Base-by-base conservation (phyloP, 2,113 vertebrate genomes). In the Phalacrocorax aristotelis region DNA sequence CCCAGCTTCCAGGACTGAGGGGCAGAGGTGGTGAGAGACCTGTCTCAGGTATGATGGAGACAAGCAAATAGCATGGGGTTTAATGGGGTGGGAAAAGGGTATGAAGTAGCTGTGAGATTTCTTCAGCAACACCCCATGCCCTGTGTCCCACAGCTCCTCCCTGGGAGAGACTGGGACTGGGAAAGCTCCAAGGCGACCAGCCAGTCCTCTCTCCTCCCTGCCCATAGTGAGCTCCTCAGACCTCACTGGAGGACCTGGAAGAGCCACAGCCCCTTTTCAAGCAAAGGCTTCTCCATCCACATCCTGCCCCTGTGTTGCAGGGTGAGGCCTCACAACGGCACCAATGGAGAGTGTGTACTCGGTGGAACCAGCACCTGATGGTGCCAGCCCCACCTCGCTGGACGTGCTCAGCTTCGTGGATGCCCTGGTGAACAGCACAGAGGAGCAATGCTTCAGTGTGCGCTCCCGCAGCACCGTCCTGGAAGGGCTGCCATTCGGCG, bases 401-500 rank as follows among this genome's bases (percentile, higher is more conserved):
- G 98, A 97, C 3, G 19, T 87, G 48, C 87, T 98, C 76, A 68
- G 96, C n/a, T 95, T 98, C 83, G 83, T 98, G 74, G 97, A 97
- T 0, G 26, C 91, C 0, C 20, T 97, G 0, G 97, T 62, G 46
- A 99, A 99, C 98, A 95, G 97, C 86, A 98, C 99, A 0, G 96
- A 66, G 10, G 98, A 98, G 4, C 98, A 98, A 44, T 99, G 99
- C 90, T 99, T 99, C 95, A 98, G 94, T 5, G 96, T 98, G 7
- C 98, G 97, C 48, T 98, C 99, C 27, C 98, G 48, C 94, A 99
- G 98, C 98, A 99, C 99, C 0, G 99, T 99, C 81, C 98, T 99
- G 65, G 99, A 99, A 96, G 99, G 99, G 10, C 98, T 99, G 96
- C 99, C 99, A 0, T 99, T 99, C 0, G 99, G 99, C 2, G 99